Base-by-base conservation (phyloP, 1,140 invertebrate species). In the Carposina sasakii region DNA sequence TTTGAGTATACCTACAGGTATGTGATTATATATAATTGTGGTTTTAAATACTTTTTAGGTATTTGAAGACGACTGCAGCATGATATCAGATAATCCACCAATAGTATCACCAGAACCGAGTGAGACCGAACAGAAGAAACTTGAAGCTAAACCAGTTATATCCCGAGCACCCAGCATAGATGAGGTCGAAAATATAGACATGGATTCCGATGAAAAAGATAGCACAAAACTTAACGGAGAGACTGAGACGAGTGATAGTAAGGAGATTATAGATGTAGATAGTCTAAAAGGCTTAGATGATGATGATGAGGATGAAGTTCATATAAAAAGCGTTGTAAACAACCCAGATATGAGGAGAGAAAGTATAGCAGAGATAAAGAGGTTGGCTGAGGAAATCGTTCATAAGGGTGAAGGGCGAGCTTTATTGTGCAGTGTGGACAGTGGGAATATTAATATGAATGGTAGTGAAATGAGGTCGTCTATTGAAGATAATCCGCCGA, bases 41-140 rank as follows among this genome's bases (percentile, higher is more conserved):
- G n/a, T n/a, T n/a, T 13, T 20, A 37, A 41, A 39, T 37, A 20
- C 17, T 47, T 46, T 54, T 26, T 17, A 88, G 87, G 87, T 88
- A 22, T 88, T 88, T 45, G 88, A 88, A 81, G 88, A 89, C 46
- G 85, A 86, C 48, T 86, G 84, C 46, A 87, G 87, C 48, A 86
- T 86, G 12, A 81, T 86, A 70, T 86, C 85, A 33, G 82, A 87
- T 42, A 87, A 87, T 54, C 83, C 85, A 45, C 85, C 85, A 28
- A 57, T 86, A 0, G 74, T 86, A 12, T 85, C 85, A 19, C 83
- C 85, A 3, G 81, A 84, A 54, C 77, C 74, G 0, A 85, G 76
- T 51, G 81, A 85, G 26, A 76, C 56, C 12, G 83, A 86, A 49
- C 81, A 82, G 44, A 76, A 74, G 50, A 76, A 63, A 52, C 57